These are phyloP conservation scores for Aphelocoma californica DNA, from an alignment of 2,797 vertebrate species.

Conservation along the genomic window DNA sequence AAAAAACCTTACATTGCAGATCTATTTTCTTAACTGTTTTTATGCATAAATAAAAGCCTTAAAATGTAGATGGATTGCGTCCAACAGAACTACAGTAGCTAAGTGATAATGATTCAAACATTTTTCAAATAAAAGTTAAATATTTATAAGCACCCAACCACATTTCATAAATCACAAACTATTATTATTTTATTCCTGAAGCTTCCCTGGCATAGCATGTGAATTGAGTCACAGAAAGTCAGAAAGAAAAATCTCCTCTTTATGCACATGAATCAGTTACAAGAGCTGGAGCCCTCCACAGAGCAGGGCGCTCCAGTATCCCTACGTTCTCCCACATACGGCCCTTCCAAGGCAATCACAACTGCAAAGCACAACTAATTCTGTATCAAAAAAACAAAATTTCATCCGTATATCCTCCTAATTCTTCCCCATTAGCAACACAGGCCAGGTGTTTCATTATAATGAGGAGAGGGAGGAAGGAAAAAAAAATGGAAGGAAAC, in stretches of 20 bases:
- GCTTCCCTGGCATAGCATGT: conserved; percentile 76
- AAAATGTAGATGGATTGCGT: conserved; percentile 80
- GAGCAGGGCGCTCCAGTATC: conserved; percentile 59
- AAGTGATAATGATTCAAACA: conserved; percentile 85
- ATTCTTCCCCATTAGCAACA: conserved; percentile 71
- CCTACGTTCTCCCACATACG: conserved; percentile 61
- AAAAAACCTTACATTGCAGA: conserved; percentile 65
- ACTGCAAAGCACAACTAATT: conserved; percentile 58
- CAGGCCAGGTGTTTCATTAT: conserved; percentile 78
- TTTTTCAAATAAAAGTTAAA: conserved; percentile 86
- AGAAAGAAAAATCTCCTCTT: conserved; percentile 73
- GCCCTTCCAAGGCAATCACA: conserved; percentile 64
- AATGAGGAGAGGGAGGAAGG: conserved; percentile 59
- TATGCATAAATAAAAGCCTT: conserved; percentile 81
- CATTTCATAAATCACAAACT: conserved; percentile 85
- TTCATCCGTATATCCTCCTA: conserved; percentile 58
- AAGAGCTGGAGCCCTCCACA: conserved; percentile 64
- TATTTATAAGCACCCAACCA: conserved; percentile 83
- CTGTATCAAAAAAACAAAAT: conserved; percentile 69
- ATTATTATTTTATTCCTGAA: conserved; percentile 84
- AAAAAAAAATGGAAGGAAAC: conserved; percentile 65
- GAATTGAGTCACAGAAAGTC: conserved; percentile 74
- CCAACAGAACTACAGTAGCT: conserved; percentile 81
- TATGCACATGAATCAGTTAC: conserved; percentile 75
- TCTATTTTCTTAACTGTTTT: conserved; percentile 76